Evolutionary conservation across 2,888 invertebrate species (phyloP), one percentile per base, ranked within the genome.

Genomic region (Drosophila anomalata): DNA sequence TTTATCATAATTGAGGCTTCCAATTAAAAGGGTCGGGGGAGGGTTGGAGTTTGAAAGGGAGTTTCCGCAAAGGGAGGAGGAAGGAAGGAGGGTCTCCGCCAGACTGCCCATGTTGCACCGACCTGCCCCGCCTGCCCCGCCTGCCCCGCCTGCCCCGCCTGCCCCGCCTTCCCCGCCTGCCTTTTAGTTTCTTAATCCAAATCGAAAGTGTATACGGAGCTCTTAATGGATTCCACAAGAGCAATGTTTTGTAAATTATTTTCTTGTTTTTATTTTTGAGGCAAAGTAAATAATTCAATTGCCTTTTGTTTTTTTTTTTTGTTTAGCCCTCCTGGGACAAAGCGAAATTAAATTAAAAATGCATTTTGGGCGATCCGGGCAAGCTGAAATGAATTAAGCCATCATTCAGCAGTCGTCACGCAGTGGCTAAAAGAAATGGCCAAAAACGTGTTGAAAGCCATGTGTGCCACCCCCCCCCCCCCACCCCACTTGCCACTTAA

Each of bases 381-480:
- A 67, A 74, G 66, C 73, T 44, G 44, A 84, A 81, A 82, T 78
- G 75, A 83, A 83, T 83, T 85, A 86, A 83, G 82, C 78, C 82
- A 83, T 83, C 82, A 85, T 73, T 47, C 58, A 55, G 54, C 44
- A 73, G 79, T 80, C 80, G 78, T 80, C 84, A 81, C 80, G 80
- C 80, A 44, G 42, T 62, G 53, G 33, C 65, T 39, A 50, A 67
- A 70, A 61, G 78, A 85, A 82, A 73, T 79, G 76, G 61, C 78
- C 78, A 57, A 81, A 69, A 63, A 85, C 83, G 83, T 83, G 83
- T 83, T 83, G 83, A 83, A 83, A 83, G 82, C 82, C 85, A 78
- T 84, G 79, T 81, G 84, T 77, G 79, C 79, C 83, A 44, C 42
- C 62, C 36, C 14, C 83, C 47, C 42, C 62, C 36, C 14, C 14